These are phyloP conservation scores for Silurus glanis DNA, from an alignment of 2,113 vertebrate species.

Conservation along the genomic window DNA sequence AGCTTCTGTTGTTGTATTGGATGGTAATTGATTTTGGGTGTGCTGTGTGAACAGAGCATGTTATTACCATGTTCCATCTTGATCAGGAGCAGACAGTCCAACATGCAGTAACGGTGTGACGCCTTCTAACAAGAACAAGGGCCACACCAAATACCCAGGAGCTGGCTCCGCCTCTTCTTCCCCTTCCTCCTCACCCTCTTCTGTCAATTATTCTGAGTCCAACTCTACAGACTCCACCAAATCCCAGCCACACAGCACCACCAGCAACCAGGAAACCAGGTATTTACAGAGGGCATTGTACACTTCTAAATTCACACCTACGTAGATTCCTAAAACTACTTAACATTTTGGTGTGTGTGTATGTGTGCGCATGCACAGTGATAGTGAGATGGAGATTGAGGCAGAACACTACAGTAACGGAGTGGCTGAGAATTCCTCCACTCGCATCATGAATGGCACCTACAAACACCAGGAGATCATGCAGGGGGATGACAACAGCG, in stretches of 20 bases:
- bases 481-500: constrained; percentile 90
- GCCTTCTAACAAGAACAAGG: constrained; percentile 86
- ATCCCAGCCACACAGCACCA: constrained; percentile 93
- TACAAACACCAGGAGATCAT: constrained; percentile 95
- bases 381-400: constrained; percentile 98
- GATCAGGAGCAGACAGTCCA: constrained; percentile 88
- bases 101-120: constrained; percentile 94
- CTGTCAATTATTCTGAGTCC: constrained; percentile 95
- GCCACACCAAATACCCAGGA: constrained; percentile 88
- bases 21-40: neutral
- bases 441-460: constrained; percentile 92
- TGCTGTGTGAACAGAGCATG: neutral
- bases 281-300: constrained; percentile 51
- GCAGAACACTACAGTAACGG: constrained; percentile 94
- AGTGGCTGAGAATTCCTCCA: constrained; percentile 84
- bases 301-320: neutral
- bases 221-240: constrained; percentile 98
- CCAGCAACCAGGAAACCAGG: constrained; percentile 98
- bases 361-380: constrained; percentile 67
- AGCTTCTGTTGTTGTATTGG: neutral
- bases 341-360: neutral
- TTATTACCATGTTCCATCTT: neutral
- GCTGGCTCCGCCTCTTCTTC: constrained; percentile 91
- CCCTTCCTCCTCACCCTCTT: constrained; percentile 92
- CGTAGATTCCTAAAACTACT: too few species aligned